phyloP scores from a whole-genome alignment of 2,888 invertebrate species.

The Lymantria monacha region DNA sequence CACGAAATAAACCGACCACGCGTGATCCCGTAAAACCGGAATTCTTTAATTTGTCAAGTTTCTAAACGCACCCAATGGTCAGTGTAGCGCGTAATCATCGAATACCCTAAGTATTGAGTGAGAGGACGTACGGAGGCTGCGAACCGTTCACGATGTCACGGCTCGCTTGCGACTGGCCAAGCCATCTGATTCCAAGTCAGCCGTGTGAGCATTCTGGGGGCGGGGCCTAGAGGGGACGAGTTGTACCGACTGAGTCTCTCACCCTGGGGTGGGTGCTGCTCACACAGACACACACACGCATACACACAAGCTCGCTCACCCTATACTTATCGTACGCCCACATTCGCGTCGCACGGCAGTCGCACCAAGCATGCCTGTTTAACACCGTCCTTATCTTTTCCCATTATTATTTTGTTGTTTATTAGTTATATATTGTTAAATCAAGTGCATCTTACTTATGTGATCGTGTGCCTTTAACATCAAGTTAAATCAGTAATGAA shows the following conservation, averaged over 20 bases:
- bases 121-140: constrained; percentile 64
- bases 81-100: constrained; percentile 78
- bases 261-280: constrained; percentile 69
- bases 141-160: constrained; percentile 80
- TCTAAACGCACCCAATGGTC: constrained; percentile 62
- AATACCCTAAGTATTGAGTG: constrained; percentile 68
- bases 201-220: constrained; percentile 79
- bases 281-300: constrained; percentile 41
- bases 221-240: constrained; percentile 60
- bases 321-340: constrained; percentile 31
- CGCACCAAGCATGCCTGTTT: constrained; percentile 33
- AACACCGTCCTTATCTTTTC: constrained; percentile 31
- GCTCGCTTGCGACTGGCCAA: constrained; percentile 80
- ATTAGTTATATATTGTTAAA: constrained; percentile 3
- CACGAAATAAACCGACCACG: constrained; percentile 46
- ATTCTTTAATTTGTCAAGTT: constrained; percentile 77
- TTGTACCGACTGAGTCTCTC: constrained; percentile 54
- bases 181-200: constrained; percentile 81
- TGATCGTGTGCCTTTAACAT: constrained; percentile 12
- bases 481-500: background rate
- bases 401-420: constrained; percentile 16
- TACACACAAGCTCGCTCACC: constrained; percentile 32
- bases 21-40: constrained; percentile 53
- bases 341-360: constrained; percentile 31
- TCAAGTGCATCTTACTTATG: constrained; percentile 6